Evolutionary conservation across 2,113 vertebrate genomes (phyloP), one percentile per base, ranked within the genome.

Genomic region (Crotophaga sulcirostris): DNA sequence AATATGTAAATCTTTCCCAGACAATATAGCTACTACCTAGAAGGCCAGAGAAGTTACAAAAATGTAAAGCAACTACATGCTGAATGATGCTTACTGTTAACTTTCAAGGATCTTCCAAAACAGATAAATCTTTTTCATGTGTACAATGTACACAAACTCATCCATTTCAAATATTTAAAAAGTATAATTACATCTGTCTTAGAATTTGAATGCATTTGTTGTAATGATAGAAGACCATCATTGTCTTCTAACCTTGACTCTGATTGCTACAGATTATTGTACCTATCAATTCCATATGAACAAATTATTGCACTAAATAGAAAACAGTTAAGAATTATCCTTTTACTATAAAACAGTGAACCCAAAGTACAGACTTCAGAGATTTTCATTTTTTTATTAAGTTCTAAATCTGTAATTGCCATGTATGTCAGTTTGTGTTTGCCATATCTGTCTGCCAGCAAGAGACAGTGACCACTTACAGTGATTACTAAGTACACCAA

Each of bases 401-500:
- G 58, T 28, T 38, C 78, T 94, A 73, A 36, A 93, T 86, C 55
- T 86, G 29, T 78, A 95, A 96, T 94, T 90, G 34, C 20, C 73
- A 74, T 25, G 23, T 67, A 7, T 91, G 56, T 89, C 40, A 87
- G 72, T 72, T 67, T 92, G n/a, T 79, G 52, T 82, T 73, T 92
- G 59, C 63, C 24, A 1, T 89, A 87, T 68, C 58, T 87, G 26
- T 84, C 89, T 94, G 63, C 56, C 69, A 97, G 89, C 45, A 92
- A 96, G 86, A 91, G 83, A 93, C 94, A 97, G 25, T 93, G 93
- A 96, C 77, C 94, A 86, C 86, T 93, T 97, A 96, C 24, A 86
- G 94, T 83, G 94, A 96, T 96, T 90, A 95, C 79, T 90, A 86
- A 91, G 78, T 77, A 94, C 81, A 97, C 82, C 60, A 95, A 97